Percentiles rank a stretch among this genome's conserved stretches.
Evolutionary conservation across 2,113 vertebrate genomes (phyloP).

Genomic region (Mesembrinibis cayennensis): DNA sequence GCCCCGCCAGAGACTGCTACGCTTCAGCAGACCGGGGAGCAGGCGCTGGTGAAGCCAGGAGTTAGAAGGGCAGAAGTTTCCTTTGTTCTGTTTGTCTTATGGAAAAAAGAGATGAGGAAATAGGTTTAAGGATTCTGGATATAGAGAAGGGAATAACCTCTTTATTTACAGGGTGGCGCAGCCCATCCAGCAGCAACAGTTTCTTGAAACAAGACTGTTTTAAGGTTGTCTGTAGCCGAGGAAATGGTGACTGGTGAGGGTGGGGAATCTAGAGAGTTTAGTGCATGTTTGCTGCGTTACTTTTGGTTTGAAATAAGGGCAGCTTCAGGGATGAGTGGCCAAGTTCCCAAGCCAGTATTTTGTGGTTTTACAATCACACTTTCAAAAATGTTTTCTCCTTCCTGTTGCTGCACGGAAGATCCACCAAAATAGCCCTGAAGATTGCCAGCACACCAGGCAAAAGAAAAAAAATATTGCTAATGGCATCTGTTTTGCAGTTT

Average conservation of each 20-base stretch:
- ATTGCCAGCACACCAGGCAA: not conserved
- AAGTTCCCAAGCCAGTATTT: slow-evolving; percentile 34
- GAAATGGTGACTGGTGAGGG: not conserved
- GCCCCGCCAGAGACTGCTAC: not conserved
- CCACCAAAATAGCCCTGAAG: slow-evolving; percentile 40
- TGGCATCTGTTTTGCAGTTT: slow-evolving; percentile 13
- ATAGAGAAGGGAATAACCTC: not conserved
- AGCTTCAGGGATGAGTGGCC: not conserved
- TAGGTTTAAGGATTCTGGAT: not conserved
- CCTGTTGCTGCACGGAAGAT: slow-evolving; percentile 31
- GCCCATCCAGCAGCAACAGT: not conserved
- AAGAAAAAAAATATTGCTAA: not conserved
- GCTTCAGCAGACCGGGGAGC: not conserved
- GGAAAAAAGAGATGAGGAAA: not conserved
- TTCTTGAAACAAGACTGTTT: not conserved
- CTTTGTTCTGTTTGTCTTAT: not conserved
- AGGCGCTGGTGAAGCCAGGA: not conserved
- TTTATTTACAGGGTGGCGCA: not conserved
- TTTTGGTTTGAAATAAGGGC: slow-evolving; percentile 19
- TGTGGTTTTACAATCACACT: slow-evolving; percentile 61
- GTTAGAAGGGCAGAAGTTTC: not conserved
- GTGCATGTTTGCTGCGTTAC: not conserved
- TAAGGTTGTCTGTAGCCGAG: not conserved
- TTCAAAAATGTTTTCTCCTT: slow-evolving; percentile 53
- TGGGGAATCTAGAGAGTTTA: not conserved